Base-by-base conservation (phyloP, 2,113 vertebrate species). In the Anseranas semipalmata region DNA sequence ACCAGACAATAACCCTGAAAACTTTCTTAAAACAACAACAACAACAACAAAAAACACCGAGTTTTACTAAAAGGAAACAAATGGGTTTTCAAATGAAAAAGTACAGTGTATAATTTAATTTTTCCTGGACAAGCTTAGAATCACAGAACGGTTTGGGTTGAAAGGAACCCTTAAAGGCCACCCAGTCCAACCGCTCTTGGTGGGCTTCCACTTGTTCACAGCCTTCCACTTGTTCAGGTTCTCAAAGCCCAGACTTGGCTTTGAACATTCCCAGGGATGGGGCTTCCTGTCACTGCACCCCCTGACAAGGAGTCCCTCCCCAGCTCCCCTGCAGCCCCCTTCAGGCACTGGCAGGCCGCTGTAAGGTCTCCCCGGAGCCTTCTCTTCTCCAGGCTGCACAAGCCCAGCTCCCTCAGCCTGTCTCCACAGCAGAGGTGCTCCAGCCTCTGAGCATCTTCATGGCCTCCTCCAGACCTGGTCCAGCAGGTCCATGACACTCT, bases 1-100 rank as follows among this genome's bases (percentile, higher is more conserved):
- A 60, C 7, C 11, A 77, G 21, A 37, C 39, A 81, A 37, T 7
- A 81, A 59, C 22, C n/a, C 59, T 20, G 5, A 48, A 73, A 75
- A 3, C 0, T 0, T 60, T 67, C 46, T 39, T 3, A 37, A 53
- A 52, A 13, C n/a, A 41, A 27, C 27, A 41, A 10, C 22, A 50
- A 16, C 45, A 45, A 10, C 7, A 7, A 30, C 7, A 39, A 21
- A 50, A 37, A 55, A 30, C n/a, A 55, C 19, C 7, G 41, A 21
- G 24, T 58, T 56, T 25, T 25, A 32, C 22, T 43, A 32, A 33
- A 58, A 58, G 24, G 27, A 39, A 41, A 55, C 9, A 8, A 35
- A 32, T 53, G 33, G 17, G 5, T 32, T 88, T 90, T 87, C 82
- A 84, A 66, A 35, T 7, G 25, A 56, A 66, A 93, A 86, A 87